Conservation (phyloP, 2,888 invertebrate genomes). For the Hydraecia micacea region DNA sequence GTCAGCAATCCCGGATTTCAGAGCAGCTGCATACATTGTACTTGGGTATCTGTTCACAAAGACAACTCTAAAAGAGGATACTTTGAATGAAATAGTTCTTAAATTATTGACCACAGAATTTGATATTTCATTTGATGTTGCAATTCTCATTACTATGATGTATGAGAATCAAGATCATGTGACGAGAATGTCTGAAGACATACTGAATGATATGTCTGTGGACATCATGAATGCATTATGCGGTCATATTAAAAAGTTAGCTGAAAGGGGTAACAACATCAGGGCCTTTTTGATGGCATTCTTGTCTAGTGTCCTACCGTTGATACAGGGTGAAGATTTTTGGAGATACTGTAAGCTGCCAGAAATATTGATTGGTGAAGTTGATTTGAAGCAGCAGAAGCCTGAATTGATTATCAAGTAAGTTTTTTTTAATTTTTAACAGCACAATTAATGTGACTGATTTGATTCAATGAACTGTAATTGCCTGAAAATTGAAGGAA, state of each 20-base stretch:
- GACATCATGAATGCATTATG: conserved; percentile 81
- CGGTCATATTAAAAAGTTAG: conserved; percentile 88
- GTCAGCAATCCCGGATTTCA: conserved; percentile 92
- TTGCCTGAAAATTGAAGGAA: background rate
- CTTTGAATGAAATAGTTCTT: conserved; percentile 91
- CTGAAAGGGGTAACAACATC: conserved; percentile 89
- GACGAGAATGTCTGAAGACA: conserved; percentile 86
- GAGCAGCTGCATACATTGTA: conserved; percentile 94
- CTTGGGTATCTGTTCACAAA: conserved; percentile 92
- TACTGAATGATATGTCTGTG: conserved; percentile 86
- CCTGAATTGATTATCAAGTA: conserved; percentile 91
- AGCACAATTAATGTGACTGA: background rate
- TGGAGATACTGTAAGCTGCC: conserved; percentile 89
- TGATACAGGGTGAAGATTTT: conserved; percentile 88
- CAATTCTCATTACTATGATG: conserved; percentile 92
- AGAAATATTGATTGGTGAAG: conserved; percentile 89
- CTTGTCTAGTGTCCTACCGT: conserved; percentile 87
- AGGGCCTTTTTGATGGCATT: conserved; percentile 90
- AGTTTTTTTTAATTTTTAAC: conserved; percentile 66
- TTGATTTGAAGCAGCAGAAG: conserved; percentile 90
- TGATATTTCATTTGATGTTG: conserved; percentile 89
- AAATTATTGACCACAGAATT: conserved; percentile 81
- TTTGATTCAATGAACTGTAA: background rate
- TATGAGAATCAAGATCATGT: conserved; percentile 92
- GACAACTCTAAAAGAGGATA: conserved; percentile 90